Evolutionary conservation across 2,113 vertebrate species (phyloP).

Genomic region (Romanogobio albipinnatus): DNA sequence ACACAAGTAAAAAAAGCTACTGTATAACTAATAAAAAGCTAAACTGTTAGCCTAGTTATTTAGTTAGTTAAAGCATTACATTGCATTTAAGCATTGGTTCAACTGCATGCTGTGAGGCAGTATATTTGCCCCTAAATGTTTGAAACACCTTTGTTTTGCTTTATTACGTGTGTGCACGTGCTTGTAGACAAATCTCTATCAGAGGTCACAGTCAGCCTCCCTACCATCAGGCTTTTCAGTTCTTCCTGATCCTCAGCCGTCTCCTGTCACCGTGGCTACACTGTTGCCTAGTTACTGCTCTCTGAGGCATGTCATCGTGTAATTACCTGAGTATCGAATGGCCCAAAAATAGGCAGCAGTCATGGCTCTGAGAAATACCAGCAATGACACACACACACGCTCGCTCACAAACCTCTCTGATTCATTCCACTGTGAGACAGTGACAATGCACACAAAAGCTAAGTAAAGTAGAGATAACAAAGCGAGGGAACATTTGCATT

Average conservation of each 20-base stretch:
- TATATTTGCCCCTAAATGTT: too few species aligned
- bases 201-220: slow-evolving; percentile 41
- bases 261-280: slow-evolving; percentile 65
- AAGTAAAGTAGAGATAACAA: slow-evolving; percentile 1
- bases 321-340: slow-evolving; percentile 65
- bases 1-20: too few species aligned
- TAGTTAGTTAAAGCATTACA: too few species aligned
- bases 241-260: slow-evolving; percentile 56
- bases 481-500: neutral
- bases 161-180: neutral
- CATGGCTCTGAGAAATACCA: slow-evolving; percentile 56
- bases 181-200: neutral
- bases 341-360: slow-evolving; percentile 58
- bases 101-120: too few species aligned
- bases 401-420: slow-evolving; percentile 17
- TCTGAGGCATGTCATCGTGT: slow-evolving; percentile 62
- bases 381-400: slow-evolving; percentile 48
- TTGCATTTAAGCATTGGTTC: too few species aligned
- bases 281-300: slow-evolving; percentile 68
- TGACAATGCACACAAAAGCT: slow-evolving; percentile 42
- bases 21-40: too few species aligned
- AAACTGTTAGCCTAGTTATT: too few species aligned
- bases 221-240: slow-evolving; percentile 56
- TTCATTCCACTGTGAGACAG: slow-evolving; percentile 38
- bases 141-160: neutral